Percentiles rank a stretch among this genome's conserved stretches.
Conservation (phyloP, 2,888 invertebrate genomes). For the Hemithea aestivaria region DNA sequence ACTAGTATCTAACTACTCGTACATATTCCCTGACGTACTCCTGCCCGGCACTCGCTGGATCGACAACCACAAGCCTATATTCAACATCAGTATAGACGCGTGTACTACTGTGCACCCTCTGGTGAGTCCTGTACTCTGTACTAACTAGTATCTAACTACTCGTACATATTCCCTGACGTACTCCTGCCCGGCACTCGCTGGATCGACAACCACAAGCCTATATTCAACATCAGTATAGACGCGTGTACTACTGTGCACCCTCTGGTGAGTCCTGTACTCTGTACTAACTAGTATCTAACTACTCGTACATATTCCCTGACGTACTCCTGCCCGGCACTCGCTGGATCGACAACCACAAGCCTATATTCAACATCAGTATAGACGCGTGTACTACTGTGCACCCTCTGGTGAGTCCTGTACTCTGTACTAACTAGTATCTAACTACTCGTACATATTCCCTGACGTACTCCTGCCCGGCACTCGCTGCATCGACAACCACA, state of each 20-base stretch:
- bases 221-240: slow-evolving; percentile 89
- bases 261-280: slow-evolving; percentile 64
- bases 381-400: slow-evolving; percentile 94
- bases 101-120: slow-evolving; percentile 94
- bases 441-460: slow-evolving; percentile 90
- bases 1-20: too few species aligned
- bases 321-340: slow-evolving; percentile 94
- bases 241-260: slow-evolving; percentile 95
- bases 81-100: slow-evolving; percentile 88
- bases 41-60: slow-evolving; percentile 97
- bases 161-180: slow-evolving; percentile 92
- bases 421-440: too few species aligned
- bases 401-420: slow-evolving; percentile 78
- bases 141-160: too few species aligned
- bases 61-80: slow-evolving; percentile 95
- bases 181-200: slow-evolving; percentile 95
- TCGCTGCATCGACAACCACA: slow-evolving; percentile 97
- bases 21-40: slow-evolving; percentile 92
- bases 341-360: slow-evolving; percentile 98
- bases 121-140: slow-evolving; percentile 54
- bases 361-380: slow-evolving; percentile 89
- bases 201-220: slow-evolving; percentile 96
- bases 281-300: too few species aligned
- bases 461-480: slow-evolving; percentile 94
- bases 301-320: slow-evolving; percentile 91